Conservation (phyloP, 2,797 vertebrate species). For the Triplophysa yarkandensis region DNA sequence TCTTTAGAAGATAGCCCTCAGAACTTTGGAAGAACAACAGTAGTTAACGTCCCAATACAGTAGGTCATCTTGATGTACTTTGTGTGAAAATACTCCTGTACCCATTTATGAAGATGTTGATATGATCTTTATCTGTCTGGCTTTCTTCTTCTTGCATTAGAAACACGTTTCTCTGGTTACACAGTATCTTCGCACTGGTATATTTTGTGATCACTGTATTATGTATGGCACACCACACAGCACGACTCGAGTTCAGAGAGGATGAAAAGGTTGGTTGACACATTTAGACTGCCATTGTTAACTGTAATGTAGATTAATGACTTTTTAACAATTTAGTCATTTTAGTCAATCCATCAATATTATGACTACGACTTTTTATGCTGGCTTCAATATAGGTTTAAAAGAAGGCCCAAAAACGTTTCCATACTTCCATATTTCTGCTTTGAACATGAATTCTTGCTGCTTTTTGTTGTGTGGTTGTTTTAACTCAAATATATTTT, state of each 20-base stretch:
- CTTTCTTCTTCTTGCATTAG: conserved; percentile 64
- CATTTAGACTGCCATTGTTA: background rate
- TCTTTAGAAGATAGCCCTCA: conserved; percentile 85
- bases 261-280: conserved; percentile 83
- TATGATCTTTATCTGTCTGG: background rate
- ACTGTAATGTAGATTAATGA: background rate
- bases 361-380: too few relatives aligned
- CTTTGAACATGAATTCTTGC: background rate
- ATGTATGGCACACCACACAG: conserved; percentile 91
- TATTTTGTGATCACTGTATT: conserved; percentile 89
- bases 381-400: too few relatives aligned
- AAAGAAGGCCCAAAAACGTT: too few relatives aligned
- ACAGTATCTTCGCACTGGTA: conserved; percentile 88
- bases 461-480: too few relatives aligned
- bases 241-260: conserved; percentile 85
- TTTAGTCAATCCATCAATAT: background rate
- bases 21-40: conserved; percentile 93
- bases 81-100: background rate
- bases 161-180: conserved; percentile 90
- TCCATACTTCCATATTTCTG: too few relatives aligned
- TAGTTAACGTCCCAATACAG: conserved; percentile 90
- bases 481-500: too few relatives aligned
- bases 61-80: conserved; percentile 66
- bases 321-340: background rate
- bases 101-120: background rate